Base-by-base conservation (phyloP, 2,113 vertebrate genomes). In the Sorex fumeus region DNA sequence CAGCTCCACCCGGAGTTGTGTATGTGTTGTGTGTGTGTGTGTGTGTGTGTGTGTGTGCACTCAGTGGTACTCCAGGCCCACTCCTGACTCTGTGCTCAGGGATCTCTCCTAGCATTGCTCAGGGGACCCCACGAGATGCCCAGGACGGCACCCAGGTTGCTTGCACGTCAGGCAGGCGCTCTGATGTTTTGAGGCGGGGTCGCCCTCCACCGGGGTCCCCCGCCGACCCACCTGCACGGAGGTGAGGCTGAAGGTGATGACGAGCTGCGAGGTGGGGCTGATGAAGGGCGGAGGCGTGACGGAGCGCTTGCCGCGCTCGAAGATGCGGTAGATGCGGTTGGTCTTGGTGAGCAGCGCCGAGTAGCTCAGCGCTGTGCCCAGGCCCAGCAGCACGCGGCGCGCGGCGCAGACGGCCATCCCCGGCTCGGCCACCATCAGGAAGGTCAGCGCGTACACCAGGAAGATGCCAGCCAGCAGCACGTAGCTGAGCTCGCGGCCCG, bases 271-370 rank as follows among this genome's bases (percentile, higher is more conserved):
- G 0, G 99, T 98, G 0, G 99, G 99, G 95, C 99, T 99, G 97
- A 99, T 99, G 96, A 99, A 99, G 43, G 98, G 98, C 0, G 99
- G 99, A 3, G 98, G 98, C 0, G 98, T 99, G 94, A 99, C 99
- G 0, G 99, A 99, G 97, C 98, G 98, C 96, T 99, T 99, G 90
- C 99, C 99, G 95, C 99, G 99, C 97, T 99, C 99, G 6, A 99
- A 99, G 98, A 99, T 99, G 94, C 99, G 98, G 97, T 99, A 99
- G 97, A 99, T 99, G 80, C 99, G 98, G 97, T 99, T 99, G 91
- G 99, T 99, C 98, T 99, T 99, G 97, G 99, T 99, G 66, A 99
- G 98, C 96, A 99, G 96, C 2, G 99, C 99, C 0, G 99, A 99
- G 12, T 99, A 99, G 98, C 99, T 99, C 97, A 99, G 99, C 82